Percentiles rank a stretch among this genome's conserved stretches.
phyloP scores from a whole-genome alignment of 1,140 invertebrate species.

The Caerostris extrusa region DNA sequence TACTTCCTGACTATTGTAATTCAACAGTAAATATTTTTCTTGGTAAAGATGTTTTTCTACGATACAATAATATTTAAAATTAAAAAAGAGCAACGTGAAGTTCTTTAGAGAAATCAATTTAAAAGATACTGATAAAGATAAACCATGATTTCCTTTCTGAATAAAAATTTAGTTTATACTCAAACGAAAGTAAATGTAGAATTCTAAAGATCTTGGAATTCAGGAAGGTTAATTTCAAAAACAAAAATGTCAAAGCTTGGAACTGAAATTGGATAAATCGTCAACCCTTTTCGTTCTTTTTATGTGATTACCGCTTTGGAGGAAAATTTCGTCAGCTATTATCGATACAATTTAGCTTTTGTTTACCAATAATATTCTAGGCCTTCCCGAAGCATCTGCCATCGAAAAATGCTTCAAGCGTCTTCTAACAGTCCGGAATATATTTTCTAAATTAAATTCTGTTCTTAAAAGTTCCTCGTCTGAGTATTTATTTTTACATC shows the following conservation, averaged over 20 bases:
- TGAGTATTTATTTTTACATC: neutral
- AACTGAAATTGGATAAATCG: conserved; percentile 14
- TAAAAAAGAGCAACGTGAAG: too few species aligned
- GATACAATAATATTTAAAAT: too few species aligned
- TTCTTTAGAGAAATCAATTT: neutral
- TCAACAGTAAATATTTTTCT: too few species aligned
- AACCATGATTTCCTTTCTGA: neutral
- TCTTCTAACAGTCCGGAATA: conserved; percentile 3
- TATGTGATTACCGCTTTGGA: neutral
- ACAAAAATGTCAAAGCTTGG: neutral
- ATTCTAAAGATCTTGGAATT: neutral
- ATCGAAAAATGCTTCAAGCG: conserved; percentile 25
- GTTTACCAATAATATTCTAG: conserved; percentile 26
- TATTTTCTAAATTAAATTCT: conserved; percentile 56
- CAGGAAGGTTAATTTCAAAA: neutral
- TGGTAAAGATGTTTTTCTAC: too few species aligned
- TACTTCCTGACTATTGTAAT: too few species aligned
- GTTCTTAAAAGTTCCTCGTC: conserved; percentile 28
- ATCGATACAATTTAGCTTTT: conserved; percentile 19
- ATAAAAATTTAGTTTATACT: neutral
- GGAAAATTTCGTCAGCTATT: neutral
- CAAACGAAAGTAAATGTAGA: neutral
- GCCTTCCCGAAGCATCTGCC: neutral
- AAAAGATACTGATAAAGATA: neutral
- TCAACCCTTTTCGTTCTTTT: neutral